Conservation (phyloP, 2,797 vertebrate genomes). For the Pitangus sulphuratus region DNA sequence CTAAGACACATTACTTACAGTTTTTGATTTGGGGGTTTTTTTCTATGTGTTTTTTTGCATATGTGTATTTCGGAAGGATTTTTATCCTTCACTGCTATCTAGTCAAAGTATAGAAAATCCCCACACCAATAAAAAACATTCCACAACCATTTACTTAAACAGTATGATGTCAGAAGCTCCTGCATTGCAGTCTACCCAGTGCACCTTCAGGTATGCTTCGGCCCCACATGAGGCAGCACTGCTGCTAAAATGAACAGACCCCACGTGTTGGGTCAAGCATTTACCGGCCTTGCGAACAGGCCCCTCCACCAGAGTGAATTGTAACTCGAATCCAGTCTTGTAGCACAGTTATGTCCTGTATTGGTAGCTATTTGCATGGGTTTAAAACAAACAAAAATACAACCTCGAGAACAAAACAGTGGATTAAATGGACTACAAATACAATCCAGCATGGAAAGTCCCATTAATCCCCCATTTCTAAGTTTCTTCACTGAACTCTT, state of each 20-base stretch:
- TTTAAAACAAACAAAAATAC: not conserved
- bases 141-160: not conserved
- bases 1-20: not conserved
- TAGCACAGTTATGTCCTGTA: not conserved
- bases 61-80: not conserved
- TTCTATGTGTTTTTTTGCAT: not conserved
- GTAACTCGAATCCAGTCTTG: not conserved
- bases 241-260: not conserved
- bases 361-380: not conserved
- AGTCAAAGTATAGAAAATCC: not conserved
- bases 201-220: fast-evolving
- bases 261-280: fast-evolving
- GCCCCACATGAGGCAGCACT: not conserved
- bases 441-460: not conserved
- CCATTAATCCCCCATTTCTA: not conserved
- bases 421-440: not conserved
- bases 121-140: not conserved
- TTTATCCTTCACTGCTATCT: not conserved
- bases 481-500: not conserved
- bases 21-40: not conserved
- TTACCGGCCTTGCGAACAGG: not conserved
- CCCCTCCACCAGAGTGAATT: not conserved
- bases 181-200: not conserved
- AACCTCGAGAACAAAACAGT: not conserved
- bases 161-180: not conserved